Evolutionary conservation across 2,797 vertebrate species (phyloP), one percentile per base, ranked within the genome.

Genomic region (Hypotaenidia okinawae): DNA sequence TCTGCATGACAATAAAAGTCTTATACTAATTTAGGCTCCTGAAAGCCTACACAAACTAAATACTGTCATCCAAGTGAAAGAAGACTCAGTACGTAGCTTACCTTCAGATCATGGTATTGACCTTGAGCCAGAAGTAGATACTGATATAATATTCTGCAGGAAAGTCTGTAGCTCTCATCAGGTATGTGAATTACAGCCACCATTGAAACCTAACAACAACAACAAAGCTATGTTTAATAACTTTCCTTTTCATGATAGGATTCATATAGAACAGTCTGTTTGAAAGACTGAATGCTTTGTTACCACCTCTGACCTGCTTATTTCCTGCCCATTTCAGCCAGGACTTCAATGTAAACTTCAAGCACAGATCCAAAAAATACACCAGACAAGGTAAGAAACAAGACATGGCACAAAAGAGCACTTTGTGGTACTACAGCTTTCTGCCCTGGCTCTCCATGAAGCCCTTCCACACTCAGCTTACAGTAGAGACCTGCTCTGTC

Each of bases 51-150:
- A 45, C 32, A 95, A 90, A 86, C 41, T 80, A 79, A 93, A 95
- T 43, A 12, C 33, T 77, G 52, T 55, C 13, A 4, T 32, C 61
- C 66, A 59, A 87, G 63, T 17, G 39, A 92, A 87, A 89, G 43
- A 90, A 84, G 89, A 84, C 30, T 73, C 33, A 0, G 4, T 13
- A 67, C 0, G 2, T 5, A 47, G 72, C 96, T 68, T 98, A 99
- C 99, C 99, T 99, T 99, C 77, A 99, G 98, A 86, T 99, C 99
- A 25, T 98, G 99, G 98, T 99, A 98, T 97, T 98, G 98, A 68
- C 99, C 99, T 80, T 99, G 98, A 77, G 98, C 97, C 47, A 99
- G 98, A 79, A 99, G 98, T 17, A 99, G 98, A 97, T 99, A 99
- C 84, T 99, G 99, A 85, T 99, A 99, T 7, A 99, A 96, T 94